Evolutionary conservation across 2,888 invertebrate species (phyloP).

Genomic region (Tiphia femorata): DNA sequence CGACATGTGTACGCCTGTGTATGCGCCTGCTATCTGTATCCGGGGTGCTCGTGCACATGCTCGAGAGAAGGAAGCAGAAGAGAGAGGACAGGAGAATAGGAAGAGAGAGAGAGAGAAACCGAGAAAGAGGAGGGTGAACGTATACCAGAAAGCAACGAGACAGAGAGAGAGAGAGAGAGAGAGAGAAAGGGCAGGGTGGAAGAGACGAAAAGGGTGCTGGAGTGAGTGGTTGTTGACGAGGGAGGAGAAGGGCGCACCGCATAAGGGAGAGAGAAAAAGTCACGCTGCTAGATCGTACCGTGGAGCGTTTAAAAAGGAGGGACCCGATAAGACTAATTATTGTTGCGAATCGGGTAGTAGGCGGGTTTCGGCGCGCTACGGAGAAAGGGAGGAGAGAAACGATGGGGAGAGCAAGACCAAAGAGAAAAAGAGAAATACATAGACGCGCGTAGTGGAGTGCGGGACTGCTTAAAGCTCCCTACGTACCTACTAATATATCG

Average conservation of each 20-base stretch:
- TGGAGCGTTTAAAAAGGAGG: conserved; percentile 34
- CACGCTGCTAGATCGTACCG: conserved; percentile 39
- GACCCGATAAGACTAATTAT: conserved; percentile 60
- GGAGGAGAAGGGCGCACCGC: conserved; percentile 1
- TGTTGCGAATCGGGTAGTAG: conserved; percentile 46
- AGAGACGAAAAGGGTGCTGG: background rate
- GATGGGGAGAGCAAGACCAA: conserved; percentile 19
- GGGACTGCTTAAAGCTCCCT: conserved; percentile 15
- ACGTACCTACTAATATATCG: conserved; percentile 47
- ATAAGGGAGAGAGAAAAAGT: background rate
- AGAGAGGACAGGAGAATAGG: conserved; percentile 5
- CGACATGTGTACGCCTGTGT: conserved; percentile 29
- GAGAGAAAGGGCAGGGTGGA: conserved; percentile 5
- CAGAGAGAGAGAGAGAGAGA: conserved; percentile 2
- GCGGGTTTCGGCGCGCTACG: conserved; percentile 24
- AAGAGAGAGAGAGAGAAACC: no score
- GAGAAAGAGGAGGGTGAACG: no score
- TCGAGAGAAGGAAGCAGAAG: conserved; percentile 19
- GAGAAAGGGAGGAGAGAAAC: conserved; percentile 14
- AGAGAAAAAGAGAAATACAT: background rate
- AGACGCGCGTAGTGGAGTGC: background rate
- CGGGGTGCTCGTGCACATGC: conserved; percentile 31
- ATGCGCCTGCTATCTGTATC: conserved; percentile 31
- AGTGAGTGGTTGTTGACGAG: no score
- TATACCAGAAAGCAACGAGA: no score